phyloP scores from a whole-genome alignment of 92 coral and sea anemone genomes.

The Phenganax marumi region DNA sequence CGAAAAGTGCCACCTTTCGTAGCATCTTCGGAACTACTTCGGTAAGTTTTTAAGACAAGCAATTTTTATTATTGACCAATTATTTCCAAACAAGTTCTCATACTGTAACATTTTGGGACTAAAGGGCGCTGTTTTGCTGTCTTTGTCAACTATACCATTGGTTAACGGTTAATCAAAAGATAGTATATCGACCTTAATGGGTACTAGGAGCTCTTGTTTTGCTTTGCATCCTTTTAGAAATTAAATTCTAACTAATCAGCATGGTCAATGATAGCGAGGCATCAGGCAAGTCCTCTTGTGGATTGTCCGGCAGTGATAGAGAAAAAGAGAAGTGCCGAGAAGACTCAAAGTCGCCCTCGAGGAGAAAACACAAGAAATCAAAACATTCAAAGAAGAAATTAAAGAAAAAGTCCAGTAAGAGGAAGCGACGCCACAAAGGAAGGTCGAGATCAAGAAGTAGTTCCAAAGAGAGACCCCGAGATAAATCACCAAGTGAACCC shows the following conservation, averaged over 20 bases:
- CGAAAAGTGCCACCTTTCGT: not conserved
- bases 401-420: conserved; percentile 26
- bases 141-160: too few species aligned
- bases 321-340: conserved; percentile 10
- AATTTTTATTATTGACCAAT: not conserved
- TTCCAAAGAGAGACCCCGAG: not conserved
- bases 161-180: too few species aligned
- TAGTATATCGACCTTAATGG: too few species aligned
- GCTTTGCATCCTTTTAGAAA: not conserved
- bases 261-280: conserved; percentile 25
- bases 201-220: too few species aligned
- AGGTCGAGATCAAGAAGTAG: conserved; percentile 20
- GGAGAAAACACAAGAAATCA: conserved; percentile 74
- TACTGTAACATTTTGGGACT: too few species aligned
- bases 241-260: not conserved
- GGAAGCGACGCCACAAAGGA: not conserved
- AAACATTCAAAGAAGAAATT: conserved; percentile 63
- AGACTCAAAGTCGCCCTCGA: not conserved
- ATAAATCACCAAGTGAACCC: conserved; percentile 46
- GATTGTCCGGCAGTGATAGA: conserved; percentile 41
- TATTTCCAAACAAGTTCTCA: too few species aligned
- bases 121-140: too few species aligned
- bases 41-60: not conserved
- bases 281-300: conserved; percentile 34
- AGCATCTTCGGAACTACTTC: conserved; percentile 5